Evolutionary conservation across 2,888 invertebrate genomes (phyloP).

Genomic region (Eumacrocentrus americanus): DNA sequence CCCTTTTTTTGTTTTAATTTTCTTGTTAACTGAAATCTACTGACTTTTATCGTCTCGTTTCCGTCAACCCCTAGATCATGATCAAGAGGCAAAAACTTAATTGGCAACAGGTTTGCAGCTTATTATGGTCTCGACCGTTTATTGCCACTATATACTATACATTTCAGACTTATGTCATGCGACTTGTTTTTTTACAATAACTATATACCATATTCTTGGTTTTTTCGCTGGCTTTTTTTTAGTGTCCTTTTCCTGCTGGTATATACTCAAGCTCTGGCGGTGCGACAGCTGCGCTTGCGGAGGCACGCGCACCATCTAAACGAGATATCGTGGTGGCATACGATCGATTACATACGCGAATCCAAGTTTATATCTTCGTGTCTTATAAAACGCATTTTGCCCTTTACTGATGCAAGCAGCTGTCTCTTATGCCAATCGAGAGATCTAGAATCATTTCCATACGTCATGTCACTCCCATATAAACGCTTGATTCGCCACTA

Average conservation of each 20-base stretch:
- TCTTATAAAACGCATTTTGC: slow-evolving; percentile 6
- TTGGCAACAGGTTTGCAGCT: not conserved
- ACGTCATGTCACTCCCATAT: slow-evolving; percentile 20
- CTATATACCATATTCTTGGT: not conserved
- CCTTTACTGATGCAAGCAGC: slow-evolving; percentile 1
- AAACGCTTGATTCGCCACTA: slow-evolving; percentile 11
- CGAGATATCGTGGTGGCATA: slow-evolving; percentile 4
- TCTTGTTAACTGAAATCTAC: not conserved
- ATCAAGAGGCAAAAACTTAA: not conserved
- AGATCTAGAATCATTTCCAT: slow-evolving; percentile 17
- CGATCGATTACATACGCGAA: slow-evolving; percentile 22
- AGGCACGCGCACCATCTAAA: not conserved
- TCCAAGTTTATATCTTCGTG: slow-evolving; percentile 9
- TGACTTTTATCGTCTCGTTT: not conserved
- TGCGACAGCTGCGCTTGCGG: not conserved
- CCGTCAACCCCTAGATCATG: not conserved
- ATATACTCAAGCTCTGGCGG: no score
- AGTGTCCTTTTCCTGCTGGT: not conserved
- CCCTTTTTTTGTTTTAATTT: not conserved
- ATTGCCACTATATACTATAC: not conserved
- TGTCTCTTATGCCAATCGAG: slow-evolving; percentile 11
- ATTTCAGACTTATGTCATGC: not conserved
- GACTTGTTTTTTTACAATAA: not conserved
- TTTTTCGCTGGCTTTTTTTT: not conserved
- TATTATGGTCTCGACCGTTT: slow-evolving; percentile 2